Evolutionary conservation across 2,113 vertebrate species (phyloP).

Genomic region (Cercocebus atys): DNA sequence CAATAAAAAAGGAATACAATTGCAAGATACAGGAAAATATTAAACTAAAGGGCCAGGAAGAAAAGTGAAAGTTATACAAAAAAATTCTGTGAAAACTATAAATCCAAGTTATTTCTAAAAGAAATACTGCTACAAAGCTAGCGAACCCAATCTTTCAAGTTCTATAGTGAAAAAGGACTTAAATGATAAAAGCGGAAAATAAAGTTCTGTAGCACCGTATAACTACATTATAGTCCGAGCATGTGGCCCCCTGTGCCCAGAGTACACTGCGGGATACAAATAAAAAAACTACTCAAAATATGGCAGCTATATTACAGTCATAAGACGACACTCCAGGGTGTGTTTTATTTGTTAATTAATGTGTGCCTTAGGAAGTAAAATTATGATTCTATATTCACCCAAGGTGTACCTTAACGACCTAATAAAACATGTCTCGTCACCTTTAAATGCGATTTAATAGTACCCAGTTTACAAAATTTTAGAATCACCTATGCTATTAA

Average conservation of each 20-base stretch:
- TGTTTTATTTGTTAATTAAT: slow-evolving; percentile 75
- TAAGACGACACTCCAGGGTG: slow-evolving; percentile 43
- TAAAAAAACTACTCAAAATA: slow-evolving; percentile 56
- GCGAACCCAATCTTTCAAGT: slow-evolving; percentile 36
- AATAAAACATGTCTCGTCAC: slow-evolving; percentile 53
- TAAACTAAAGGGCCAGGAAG: background rate
- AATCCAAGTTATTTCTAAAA: slow-evolving; percentile 44
- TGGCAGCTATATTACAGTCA: slow-evolving; percentile 12
- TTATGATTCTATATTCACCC: slow-evolving; percentile 52
- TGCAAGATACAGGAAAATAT: background rate
- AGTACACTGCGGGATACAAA: slow-evolving; percentile 37
- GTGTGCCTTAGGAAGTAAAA: slow-evolving; percentile 59
- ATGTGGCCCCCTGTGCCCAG: background rate
- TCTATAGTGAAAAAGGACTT: background rate
- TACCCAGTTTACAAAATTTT: slow-evolving; percentile 22
- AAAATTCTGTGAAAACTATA: slow-evolving; percentile 16
- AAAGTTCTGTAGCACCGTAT: background rate
- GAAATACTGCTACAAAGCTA: slow-evolving; percentile 35
- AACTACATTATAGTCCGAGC: background rate
- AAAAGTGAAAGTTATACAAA: slow-evolving; percentile 21
- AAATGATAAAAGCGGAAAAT: background rate
- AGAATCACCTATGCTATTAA: slow-evolving; percentile 56
- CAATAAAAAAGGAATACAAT: slow-evolving; percentile 41
- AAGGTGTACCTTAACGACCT: slow-evolving; percentile 55
- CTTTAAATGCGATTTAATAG: slow-evolving; percentile 44